phyloP scores from a whole-genome alignment of 1,140 invertebrate genomes.

The Stegodyphus mimosarum region DNA sequence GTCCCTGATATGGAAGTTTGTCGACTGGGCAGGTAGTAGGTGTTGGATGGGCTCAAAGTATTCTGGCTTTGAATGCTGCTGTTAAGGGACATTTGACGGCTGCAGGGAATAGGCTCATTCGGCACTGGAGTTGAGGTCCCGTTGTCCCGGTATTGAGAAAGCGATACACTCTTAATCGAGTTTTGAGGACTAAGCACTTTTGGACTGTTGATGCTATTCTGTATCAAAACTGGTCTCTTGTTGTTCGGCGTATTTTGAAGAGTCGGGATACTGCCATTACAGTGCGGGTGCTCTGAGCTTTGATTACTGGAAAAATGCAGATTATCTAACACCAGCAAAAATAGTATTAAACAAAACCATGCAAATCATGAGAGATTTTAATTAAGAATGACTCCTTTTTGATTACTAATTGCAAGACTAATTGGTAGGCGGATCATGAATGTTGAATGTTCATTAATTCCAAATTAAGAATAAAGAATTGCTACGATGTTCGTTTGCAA shows the following conservation, averaged over 20 bases:
- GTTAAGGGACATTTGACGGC: slow-evolving; percentile 21
- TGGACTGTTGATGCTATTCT: slow-evolving; percentile 68
- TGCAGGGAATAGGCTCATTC: slow-evolving; percentile 9
- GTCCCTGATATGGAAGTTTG: slow-evolving; percentile 30
- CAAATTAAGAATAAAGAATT: too few relatives aligned
- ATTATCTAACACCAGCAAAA: neutral
- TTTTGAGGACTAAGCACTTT: slow-evolving; percentile 76
- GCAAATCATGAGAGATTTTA: too few relatives aligned
- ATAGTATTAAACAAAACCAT: too few relatives aligned
- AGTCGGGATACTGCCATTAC: slow-evolving; percentile 76
- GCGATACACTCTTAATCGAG: slow-evolving; percentile 71
- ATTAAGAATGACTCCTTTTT: too few relatives aligned
- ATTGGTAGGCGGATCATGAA: too few relatives aligned
- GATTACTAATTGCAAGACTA: too few relatives aligned
- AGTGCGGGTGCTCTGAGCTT: slow-evolving; percentile 76
- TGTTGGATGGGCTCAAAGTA: slow-evolving; percentile 5
- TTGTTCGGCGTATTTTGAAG: slow-evolving; percentile 73
- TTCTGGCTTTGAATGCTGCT: slow-evolving; percentile 20
- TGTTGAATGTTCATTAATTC: too few relatives aligned
- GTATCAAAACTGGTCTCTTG: slow-evolving; percentile 68
- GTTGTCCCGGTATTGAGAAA: slow-evolving; percentile 9
- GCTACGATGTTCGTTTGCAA: too few relatives aligned
- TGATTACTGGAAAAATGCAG: slow-evolving; percentile 65
- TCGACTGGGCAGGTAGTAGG: neutral
- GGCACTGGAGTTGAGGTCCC: neutral